Conservation (phyloP, 2,888 invertebrate genomes). For the Pomacea canaliculata region DNA sequence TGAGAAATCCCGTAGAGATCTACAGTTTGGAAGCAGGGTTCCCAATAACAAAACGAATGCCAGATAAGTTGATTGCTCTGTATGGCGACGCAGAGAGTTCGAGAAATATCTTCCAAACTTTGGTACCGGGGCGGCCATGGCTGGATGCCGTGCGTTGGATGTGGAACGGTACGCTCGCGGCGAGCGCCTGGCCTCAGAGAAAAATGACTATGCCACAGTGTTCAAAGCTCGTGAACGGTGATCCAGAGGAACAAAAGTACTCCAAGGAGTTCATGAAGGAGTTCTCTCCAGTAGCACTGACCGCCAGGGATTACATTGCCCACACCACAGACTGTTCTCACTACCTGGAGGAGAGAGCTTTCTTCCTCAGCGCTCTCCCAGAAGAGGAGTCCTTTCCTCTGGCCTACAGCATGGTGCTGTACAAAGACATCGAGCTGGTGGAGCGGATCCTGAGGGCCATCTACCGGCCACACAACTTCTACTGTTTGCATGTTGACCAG, state of each 20-base stretch:
- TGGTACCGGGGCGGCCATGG: no score
- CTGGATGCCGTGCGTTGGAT: no score
- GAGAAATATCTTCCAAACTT: no score
- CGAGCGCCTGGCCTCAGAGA: no score
- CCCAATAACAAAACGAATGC: no score
- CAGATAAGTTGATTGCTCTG: no score
- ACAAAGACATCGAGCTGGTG: constrained; percentile 46
- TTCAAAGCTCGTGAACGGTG: not conserved
- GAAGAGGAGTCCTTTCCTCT: constrained; percentile 54
- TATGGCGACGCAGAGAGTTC: no score
- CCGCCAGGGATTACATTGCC: constrained; percentile 1
- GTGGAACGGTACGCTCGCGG: no score
- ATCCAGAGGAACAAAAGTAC: not conserved
- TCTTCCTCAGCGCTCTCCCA: constrained; percentile 30
- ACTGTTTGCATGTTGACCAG: constrained; percentile 65
- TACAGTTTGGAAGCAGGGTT: no score
- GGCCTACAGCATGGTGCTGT: constrained; percentile 56
- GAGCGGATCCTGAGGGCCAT: constrained; percentile 60
- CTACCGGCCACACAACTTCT: constrained; percentile 63
- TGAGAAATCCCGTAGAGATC: no score
- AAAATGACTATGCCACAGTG: not conserved
- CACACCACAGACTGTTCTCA: constrained; percentile 32
- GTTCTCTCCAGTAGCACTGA: not conserved
- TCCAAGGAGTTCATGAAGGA: constrained; percentile 13
- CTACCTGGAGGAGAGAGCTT: constrained; percentile 36